These are phyloP conservation scores for Eupristina koningsbergeri DNA, from an alignment of 1,140 invertebrate species.

Conservation along the genomic window DNA sequence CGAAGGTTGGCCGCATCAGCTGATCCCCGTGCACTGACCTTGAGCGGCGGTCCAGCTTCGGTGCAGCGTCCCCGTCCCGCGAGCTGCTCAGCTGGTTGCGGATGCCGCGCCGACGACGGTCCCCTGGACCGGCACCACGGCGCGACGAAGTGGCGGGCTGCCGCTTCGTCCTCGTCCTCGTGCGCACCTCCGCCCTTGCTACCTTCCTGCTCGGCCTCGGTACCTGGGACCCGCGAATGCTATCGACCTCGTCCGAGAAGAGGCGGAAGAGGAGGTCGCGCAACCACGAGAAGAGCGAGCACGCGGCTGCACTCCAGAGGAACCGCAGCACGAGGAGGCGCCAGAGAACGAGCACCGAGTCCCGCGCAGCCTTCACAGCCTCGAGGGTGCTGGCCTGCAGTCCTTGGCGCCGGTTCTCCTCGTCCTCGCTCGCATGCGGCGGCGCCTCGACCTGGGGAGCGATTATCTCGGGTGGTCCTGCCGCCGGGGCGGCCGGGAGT, in stretches of 20 bases:
- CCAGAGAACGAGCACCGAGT: not conserved
- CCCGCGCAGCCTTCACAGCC: not conserved
- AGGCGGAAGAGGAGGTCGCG: not conserved
- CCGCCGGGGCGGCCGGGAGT: not conserved
- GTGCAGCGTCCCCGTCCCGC: not conserved
- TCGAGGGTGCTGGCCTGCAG: not conserved
- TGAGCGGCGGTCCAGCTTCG: slow-evolving; percentile 66
- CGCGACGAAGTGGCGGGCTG: not conserved
- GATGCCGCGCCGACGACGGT: not conserved
- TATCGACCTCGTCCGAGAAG: not conserved
- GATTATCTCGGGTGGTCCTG: not conserved
- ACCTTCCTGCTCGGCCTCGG: not conserved
- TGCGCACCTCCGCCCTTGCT: not conserved
- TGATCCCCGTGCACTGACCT: slow-evolving; percentile 60
- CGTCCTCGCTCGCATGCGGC: slow-evolving; percentile 26
- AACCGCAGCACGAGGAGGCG: slow-evolving; percentile 21
- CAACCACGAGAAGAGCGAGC: slow-evolving; percentile 37
- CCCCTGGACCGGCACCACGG: not conserved
- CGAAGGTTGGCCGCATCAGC: not conserved
- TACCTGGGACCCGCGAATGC: not conserved
- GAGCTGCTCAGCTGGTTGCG: not conserved
- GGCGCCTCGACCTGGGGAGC: not conserved
- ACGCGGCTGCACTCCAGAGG: slow-evolving; percentile 12
- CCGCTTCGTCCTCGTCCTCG: not conserved
- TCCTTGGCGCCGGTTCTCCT: not conserved